Evolutionary conservation across 2,113 vertebrate species (phyloP).

Genomic region (Podarcis muralis): DNA sequence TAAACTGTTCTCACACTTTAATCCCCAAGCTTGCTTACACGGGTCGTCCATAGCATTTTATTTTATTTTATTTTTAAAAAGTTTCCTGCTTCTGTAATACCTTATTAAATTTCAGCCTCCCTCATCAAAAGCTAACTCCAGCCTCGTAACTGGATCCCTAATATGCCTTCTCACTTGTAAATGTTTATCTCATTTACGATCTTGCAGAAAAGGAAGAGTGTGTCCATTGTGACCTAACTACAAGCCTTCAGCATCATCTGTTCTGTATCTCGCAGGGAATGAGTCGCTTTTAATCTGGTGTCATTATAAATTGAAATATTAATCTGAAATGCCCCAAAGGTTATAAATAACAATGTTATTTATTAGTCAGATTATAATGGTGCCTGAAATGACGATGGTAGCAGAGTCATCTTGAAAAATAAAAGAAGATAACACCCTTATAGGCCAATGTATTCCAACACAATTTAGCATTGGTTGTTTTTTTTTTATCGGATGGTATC

Average conservation of each 20-base stretch:
- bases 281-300: conserved; percentile 13
- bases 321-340: conserved; percentile 1
- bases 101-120: conserved; percentile 64
- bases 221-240: conserved; percentile 16
- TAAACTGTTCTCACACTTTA: conserved; percentile 51
- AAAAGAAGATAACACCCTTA: not conserved
- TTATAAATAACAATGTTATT: conserved; percentile 20
- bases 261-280: conserved; percentile 25
- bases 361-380: conserved; percentile 11
- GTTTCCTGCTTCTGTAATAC: conserved; percentile 63
- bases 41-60: conserved; percentile 55
- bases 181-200: conserved; percentile 1
- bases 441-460: conserved; percentile 19
- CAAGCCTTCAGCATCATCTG: conserved; percentile 10
- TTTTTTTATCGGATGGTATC: conserved; percentile 19
- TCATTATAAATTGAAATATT: conserved; percentile 25
- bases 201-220: conserved; percentile 24
- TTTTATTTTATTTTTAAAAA: conserved; percentile 27
- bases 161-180: conserved; percentile 25
- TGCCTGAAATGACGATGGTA: not conserved
- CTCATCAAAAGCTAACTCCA: conserved; percentile 52
- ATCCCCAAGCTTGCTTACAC: conserved; percentile 59
- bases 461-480: conserved; percentile 15
- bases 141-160: conserved; percentile 59
- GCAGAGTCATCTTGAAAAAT: not conserved